Evolutionary conservation across 2,888 invertebrate genomes (phyloP), one percentile per base, ranked within the genome.

Genomic region (Hofmannophila pseudospretella): DNA sequence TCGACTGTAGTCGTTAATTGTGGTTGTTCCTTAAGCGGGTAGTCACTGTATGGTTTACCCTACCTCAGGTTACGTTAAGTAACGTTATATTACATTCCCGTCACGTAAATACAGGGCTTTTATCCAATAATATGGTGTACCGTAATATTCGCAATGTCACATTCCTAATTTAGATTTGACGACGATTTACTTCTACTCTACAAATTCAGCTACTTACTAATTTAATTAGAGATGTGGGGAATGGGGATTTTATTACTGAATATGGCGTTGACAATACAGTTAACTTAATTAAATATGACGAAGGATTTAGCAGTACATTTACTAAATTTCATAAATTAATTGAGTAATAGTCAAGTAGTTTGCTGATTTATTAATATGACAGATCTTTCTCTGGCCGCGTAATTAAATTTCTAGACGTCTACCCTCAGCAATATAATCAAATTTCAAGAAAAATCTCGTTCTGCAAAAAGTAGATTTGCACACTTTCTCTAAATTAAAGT

Each of bases 151-250:
- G 63, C 61, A 68, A 72, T 65, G 71, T 76, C 70, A 65, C 58
- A 70, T 65, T 69, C 66, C 66, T 70, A 74, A 75, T 80, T 76
- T 74, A 59, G 61, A 58, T 67, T 59, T 72, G 71, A 72, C 69
- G 62, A 53, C 62, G 64, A 66, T 67, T 70, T 64, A 52, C 49
- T 58, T 16, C 60, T 59, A 63, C 54, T 58, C 60, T 60, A 58
- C 60, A 64, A 62, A 62, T 62, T 63, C 50, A 54, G 59, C 48
- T 54, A 48, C 52, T 51, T 54, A 48, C 52, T 51, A 55, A 55
- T 49, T 49, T 23, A 22, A 23, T 23, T 12, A n/a, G 27, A 23
- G n/a, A 23, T 16, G 29, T 13, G n/a, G 12, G 7, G 28, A n/a
- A n/a, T n/a, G 16, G 16, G 16, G 16, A 16, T 30, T 30, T 14